A percentile compares a stretch with the other conserved stretches of the same genome.
These are phyloP conservation scores for Megalops cyprinoides DNA, from an alignment of 2,797 vertebrate species.

Conservation along the genomic window DNA sequence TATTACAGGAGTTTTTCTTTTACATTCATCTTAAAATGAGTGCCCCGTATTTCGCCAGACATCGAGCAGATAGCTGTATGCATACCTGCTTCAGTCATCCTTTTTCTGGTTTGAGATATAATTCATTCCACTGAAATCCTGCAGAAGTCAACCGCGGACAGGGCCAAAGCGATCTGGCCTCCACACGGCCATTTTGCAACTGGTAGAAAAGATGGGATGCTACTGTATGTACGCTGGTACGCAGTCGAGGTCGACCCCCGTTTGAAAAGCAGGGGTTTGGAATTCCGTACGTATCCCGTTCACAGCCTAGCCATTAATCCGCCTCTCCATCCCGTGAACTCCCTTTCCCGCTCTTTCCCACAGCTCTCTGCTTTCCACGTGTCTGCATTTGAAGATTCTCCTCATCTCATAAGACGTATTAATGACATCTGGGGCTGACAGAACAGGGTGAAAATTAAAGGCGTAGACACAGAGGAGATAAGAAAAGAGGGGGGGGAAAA, in stretches of 20 bases:
- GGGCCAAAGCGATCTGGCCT: too few species aligned
- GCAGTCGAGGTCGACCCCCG: background rate
- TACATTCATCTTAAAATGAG: too few species aligned
- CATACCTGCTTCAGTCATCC: too few species aligned
- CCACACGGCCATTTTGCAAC: too few species aligned
- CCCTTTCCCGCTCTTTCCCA: background rate
- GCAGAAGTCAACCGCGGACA: too few species aligned
- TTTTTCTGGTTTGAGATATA: too few species aligned
- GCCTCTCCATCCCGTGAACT: background rate
- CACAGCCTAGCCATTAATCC: background rate
- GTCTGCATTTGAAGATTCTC: background rate
- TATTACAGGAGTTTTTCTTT: too few species aligned
- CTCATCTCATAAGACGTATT: background rate
- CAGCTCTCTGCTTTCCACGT: background rate
- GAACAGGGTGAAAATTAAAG: background rate
- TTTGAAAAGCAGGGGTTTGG: background rate
- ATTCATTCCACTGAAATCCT: too few species aligned
- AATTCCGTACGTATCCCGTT: background rate
- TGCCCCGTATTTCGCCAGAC: too few species aligned
- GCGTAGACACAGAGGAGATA: background rate
- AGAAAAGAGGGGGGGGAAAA: background rate
- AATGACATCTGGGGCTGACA: background rate
- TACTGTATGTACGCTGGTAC: too few species aligned
- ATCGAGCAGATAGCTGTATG: too few species aligned
- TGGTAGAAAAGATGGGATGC: too few species aligned